Conservation (phyloP, 2,113 vertebrate genomes). For the Propithecus coquereli region DNA sequence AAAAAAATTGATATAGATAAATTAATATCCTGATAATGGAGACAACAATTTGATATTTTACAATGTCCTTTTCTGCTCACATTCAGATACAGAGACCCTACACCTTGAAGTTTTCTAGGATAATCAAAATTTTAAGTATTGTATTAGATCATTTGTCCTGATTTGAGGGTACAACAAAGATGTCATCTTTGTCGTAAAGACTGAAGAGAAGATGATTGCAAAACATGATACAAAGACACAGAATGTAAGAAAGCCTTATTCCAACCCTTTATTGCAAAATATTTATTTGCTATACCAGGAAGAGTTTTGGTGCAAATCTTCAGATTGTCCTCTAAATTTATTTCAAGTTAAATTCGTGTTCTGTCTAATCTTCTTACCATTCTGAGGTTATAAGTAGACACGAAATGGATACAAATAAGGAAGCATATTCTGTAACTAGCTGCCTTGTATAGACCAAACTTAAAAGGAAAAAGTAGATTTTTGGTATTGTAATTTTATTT, state of each 20-base stretch:
- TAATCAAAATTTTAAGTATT: slow-evolving; percentile 41
- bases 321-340: neutral
- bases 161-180: neutral
- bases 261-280: slow-evolving; percentile 16
- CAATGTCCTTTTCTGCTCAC: neutral
- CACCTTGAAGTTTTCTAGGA: neutral
- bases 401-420: neutral
- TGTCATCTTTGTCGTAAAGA: neutral
- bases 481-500: neutral
- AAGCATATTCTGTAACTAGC: neutral
- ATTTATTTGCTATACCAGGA: neutral
- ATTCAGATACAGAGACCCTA: neutral
- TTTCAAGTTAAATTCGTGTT: slow-evolving; percentile 39
- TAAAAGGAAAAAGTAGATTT: neutral
- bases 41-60: neutral
- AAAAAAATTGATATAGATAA: neutral
- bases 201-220: neutral
- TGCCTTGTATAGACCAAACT: neutral
- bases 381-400: neutral
- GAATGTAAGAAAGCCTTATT: neutral
- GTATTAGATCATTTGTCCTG: neutral
- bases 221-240: neutral
- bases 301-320: slow-evolving; percentile 5
- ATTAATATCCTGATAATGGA: neutral
- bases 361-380: neutral